Conservation (phyloP, 2,888 invertebrate genomes). For the Chrysina gloriosa region DNA sequence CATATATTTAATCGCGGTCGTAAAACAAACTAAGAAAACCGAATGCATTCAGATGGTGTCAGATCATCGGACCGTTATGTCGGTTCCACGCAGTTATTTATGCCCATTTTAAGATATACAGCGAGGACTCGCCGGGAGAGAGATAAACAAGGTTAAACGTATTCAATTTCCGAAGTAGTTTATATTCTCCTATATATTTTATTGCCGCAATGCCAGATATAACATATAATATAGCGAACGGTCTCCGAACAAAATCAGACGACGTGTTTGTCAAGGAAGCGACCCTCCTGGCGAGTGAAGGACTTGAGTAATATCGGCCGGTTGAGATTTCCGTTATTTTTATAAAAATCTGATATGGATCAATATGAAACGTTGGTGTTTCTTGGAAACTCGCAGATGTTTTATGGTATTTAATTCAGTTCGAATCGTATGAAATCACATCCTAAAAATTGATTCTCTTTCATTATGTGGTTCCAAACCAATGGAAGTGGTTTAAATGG, state of each 20-base stretch:
- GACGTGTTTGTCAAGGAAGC: conserved; percentile 21
- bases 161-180: conserved; percentile 42
- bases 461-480: too few relatives aligned
- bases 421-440: too few relatives aligned
- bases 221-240: conserved; percentile 26
- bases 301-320: not conserved
- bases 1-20: conserved; percentile 16
- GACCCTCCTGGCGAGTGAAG: not conserved
- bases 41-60: conserved; percentile 30
- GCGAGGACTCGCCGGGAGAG: conserved; percentile 8
- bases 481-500: too few relatives aligned
- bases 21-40: conserved; percentile 27
- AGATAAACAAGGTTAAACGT: conserved; percentile 42
- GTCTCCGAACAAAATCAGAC: conserved; percentile 36
- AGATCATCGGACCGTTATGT: conserved; percentile 20
- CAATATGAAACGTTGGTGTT: too few relatives aligned
- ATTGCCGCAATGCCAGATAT: conserved; percentile 36
- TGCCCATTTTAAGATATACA: conserved; percentile 27
- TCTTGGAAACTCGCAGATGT: too few relatives aligned
- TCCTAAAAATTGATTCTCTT: too few relatives aligned
- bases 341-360: not conserved
- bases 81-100: conserved; percentile 29
- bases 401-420: too few relatives aligned
- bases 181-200: conserved; percentile 39
- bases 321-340: not conserved